These are phyloP conservation scores for Zophobas atratus DNA, from an alignment of 1,140 invertebrate genomes.

Conservation along the genomic window DNA sequence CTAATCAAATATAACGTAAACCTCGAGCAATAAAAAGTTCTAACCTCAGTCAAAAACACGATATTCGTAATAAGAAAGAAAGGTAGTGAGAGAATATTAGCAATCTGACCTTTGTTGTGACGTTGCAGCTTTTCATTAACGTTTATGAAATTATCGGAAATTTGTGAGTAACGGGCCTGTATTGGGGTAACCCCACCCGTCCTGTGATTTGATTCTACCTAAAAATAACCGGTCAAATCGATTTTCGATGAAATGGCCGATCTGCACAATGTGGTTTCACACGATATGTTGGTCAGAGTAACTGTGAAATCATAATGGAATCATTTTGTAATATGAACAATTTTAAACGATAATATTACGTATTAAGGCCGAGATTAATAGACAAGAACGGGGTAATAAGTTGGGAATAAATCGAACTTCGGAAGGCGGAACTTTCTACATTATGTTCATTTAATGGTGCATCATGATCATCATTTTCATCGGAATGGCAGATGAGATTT, in stretches of 20 bases:
- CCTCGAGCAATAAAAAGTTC: too few relatives aligned
- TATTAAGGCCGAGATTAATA: constrained; percentile 14
- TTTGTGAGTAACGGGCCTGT: neutral
- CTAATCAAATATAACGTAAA: too few relatives aligned
- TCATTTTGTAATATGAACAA: neutral
- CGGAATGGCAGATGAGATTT: neutral
- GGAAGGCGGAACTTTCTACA: constrained; percentile 8
- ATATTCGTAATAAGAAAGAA: too few relatives aligned
- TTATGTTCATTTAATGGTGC: neutral
- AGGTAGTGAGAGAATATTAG: too few relatives aligned
- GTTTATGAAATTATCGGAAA: neutral
- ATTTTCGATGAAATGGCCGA: neutral
- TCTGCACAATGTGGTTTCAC: neutral
- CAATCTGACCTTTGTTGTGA: too few relatives aligned
- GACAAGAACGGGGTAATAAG: constrained; percentile 2
- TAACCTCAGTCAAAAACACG: too few relatives aligned
- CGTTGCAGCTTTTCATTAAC: neutral
- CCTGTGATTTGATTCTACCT: neutral
- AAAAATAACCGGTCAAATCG: neutral
- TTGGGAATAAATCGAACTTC: constrained; percentile 14
- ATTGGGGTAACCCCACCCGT: neutral
- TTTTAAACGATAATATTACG: constrained; percentile 14
- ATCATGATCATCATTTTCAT: neutral
- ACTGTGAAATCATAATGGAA: constrained; percentile 5
- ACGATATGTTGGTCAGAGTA: constrained; percentile 16